Evolutionary conservation across 1,140 invertebrate species (phyloP).

Genomic region (Frieseomelitta varia): DNA sequence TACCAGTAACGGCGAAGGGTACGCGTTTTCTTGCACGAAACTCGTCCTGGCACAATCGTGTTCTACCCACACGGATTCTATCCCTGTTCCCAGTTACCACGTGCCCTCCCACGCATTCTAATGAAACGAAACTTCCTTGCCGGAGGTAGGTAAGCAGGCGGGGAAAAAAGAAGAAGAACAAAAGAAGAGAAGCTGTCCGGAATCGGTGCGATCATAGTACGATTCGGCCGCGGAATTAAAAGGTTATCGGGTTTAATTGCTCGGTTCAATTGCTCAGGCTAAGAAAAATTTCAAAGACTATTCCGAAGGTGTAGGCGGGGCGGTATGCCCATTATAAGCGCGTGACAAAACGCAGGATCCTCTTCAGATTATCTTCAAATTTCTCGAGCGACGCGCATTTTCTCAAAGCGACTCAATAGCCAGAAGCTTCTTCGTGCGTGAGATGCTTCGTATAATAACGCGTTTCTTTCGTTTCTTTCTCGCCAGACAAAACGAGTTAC

Average conservation of each 20-base stretch:
- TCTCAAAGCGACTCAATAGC: neutral
- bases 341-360: neutral
- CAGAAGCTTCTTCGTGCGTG: neutral
- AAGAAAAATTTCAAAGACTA: neutral
- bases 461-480: neutral
- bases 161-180: no score
- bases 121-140: neutral
- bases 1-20: neutral
- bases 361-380: neutral
- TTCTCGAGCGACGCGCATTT: neutral
- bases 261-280: neutral
- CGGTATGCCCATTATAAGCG: no score
- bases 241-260: neutral
- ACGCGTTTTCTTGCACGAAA: neutral
- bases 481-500: neutral
- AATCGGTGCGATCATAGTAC: neutral
- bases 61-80: slow-evolving; percentile 10
- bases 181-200: no score
- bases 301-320: no score
- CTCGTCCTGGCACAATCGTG: neutral
- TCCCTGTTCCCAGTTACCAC: neutral
- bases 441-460: neutral
- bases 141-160: neutral
- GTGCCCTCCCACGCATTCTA: slow-evolving; percentile 18
- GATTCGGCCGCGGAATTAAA: neutral